Percentiles rank a stretch among this genome's conserved stretches.
Conservation (phyloP, 2,888 invertebrate species). For the Acheta domesticus region DNA sequence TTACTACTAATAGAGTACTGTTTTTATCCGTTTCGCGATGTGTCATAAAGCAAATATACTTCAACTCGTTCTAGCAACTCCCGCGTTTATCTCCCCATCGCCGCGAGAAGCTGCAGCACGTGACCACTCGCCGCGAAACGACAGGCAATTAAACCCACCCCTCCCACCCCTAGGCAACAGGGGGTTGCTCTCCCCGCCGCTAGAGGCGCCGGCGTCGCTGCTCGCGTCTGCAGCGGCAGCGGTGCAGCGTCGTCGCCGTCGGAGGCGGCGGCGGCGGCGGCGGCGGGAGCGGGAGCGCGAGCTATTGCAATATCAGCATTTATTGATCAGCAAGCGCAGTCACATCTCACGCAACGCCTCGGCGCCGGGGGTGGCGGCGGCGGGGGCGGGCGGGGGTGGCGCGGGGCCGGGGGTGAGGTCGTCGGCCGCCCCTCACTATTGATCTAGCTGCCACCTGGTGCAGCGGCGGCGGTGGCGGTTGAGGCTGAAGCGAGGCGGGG, state of each 20-base stretch:
- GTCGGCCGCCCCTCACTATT: slow-evolving; percentile 3
- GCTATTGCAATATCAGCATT: slow-evolving; percentile 11
- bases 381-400: background rate
- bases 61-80: too few relatives aligned
- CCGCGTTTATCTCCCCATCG: too few relatives aligned
- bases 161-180: too few relatives aligned
- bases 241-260: background rate
- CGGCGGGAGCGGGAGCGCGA: background rate
- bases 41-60: too few relatives aligned
- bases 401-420: background rate
- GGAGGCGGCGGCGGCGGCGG: background rate
- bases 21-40: too few relatives aligned
- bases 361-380: background rate
- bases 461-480: background rate
- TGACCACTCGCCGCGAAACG: too few relatives aligned
- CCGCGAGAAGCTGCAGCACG: too few relatives aligned
- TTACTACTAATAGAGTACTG: too few relatives aligned
- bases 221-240: background rate
- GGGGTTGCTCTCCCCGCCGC: background rate
- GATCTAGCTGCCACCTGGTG: slow-evolving; percentile 10
- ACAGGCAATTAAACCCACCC: too few relatives aligned
- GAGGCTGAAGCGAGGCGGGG: background rate
- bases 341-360: background rate
- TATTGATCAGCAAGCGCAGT: background rate
- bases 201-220: background rate